phyloP scores from a whole-genome alignment of 1,140 invertebrate genomes.

The Andricus grossulariae region DNA sequence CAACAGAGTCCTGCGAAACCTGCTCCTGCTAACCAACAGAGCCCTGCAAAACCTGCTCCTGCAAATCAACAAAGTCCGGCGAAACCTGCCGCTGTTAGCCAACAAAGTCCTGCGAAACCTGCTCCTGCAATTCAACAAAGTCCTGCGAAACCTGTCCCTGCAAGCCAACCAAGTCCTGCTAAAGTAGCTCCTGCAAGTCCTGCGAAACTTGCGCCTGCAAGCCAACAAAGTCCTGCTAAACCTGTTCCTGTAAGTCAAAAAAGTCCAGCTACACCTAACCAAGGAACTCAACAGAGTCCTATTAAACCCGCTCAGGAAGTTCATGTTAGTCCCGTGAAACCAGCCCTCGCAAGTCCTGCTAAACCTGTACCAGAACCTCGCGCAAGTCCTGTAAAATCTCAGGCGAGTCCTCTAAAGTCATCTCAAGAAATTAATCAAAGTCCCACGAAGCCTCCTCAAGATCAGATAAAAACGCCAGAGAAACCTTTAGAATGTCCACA shows the following conservation, averaged over 20 bases:
- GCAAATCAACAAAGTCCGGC: not conserved
- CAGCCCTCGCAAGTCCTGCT: not conserved
- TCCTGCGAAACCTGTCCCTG: slow-evolving; percentile 32
- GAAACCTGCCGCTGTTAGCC: not conserved
- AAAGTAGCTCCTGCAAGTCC: slow-evolving; percentile 18
- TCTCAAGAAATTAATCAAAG: slow-evolving; percentile 31
- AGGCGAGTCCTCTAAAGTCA: slow-evolving; percentile 32
- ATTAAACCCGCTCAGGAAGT: slow-evolving; percentile 33
- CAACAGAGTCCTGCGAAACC: not conserved
- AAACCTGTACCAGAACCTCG: not conserved
- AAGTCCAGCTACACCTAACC: not conserved
- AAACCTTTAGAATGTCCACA: slow-evolving; percentile 21
- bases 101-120: not conserved
- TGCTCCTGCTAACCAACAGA: too few species aligned
- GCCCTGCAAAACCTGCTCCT: too few species aligned
- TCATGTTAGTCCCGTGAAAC: not conserved
- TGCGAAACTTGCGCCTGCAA: slow-evolving; percentile 1
- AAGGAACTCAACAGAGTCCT: slow-evolving; percentile 38
- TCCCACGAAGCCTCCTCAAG: slow-evolving; percentile 29
- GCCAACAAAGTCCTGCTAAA: slow-evolving; percentile 12
- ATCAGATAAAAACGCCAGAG: slow-evolving; percentile 34
- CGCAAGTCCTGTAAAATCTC: slow-evolving; percentile 33
- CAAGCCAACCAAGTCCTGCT: not conserved
- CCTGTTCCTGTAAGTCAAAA: not conserved
- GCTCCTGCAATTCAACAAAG: slow-evolving; percentile 20